phyloP scores from a whole-genome alignment of 1,140 invertebrate species.

The Brachionus rubens region DNA sequence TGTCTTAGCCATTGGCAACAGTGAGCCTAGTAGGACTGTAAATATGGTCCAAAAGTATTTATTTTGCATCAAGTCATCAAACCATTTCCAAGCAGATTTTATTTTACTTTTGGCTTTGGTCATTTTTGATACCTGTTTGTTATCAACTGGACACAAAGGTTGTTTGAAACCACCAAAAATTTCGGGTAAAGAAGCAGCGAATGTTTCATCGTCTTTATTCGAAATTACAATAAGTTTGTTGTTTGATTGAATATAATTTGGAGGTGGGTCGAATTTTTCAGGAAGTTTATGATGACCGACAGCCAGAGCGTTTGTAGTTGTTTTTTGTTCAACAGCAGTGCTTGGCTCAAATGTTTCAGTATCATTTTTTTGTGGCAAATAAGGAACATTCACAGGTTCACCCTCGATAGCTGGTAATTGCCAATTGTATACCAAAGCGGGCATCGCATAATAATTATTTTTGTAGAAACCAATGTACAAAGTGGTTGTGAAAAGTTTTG shows the following conservation, averaged over 20 bases:
- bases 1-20: slow-evolving; percentile 2
- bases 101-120: slow-evolving; percentile 13
- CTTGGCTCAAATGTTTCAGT: neutral
- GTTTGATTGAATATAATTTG: slow-evolving; percentile 37
- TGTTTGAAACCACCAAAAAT: neutral
- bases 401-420: neutral
- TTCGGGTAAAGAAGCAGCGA: neutral
- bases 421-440: slow-evolving; percentile 65
- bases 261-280: slow-evolving; percentile 34
- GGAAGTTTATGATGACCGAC: slow-evolving; percentile 38
- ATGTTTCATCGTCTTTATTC: slow-evolving; percentile 1
- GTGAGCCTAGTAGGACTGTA: neutral
- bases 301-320: slow-evolving; percentile 46
- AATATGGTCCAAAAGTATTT: slow-evolving; percentile 31
- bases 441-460: slow-evolving; percentile 82
- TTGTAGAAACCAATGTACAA: slow-evolving; percentile 86
- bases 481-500: slow-evolving; percentile 69
- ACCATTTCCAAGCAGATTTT: neutral
- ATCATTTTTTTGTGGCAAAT: slow-evolving; percentile 14
- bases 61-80: slow-evolving; percentile 34
- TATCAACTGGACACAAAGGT: slow-evolving; percentile 12
- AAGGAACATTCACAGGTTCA: neutral
- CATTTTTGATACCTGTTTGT: neutral
- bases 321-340: slow-evolving; percentile 47
- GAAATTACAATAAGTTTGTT: slow-evolving; percentile 38